Conservation (phyloP, 2,797 vertebrate genomes). For the Dermochelys coriacea region DNA sequence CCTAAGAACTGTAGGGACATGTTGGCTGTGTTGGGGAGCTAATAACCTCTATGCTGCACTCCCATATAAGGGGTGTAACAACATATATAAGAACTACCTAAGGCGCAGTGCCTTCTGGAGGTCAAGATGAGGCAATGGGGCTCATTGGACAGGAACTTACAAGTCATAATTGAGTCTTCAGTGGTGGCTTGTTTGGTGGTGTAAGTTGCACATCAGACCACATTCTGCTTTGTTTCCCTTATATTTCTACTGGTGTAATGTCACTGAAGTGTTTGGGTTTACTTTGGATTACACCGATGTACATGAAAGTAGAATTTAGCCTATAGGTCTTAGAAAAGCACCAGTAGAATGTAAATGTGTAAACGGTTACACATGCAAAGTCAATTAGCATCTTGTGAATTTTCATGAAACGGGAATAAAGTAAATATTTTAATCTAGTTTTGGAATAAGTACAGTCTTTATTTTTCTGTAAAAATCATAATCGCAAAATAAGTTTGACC, state of each 20-base stretch:
- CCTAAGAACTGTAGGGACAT: background rate
- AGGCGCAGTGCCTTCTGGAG: background rate
- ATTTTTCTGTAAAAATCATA: background rate
- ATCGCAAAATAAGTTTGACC: background rate
- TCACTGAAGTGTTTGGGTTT: background rate
- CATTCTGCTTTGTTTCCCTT: background rate
- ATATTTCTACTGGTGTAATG: background rate
- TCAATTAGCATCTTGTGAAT: background rate
- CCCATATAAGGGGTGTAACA: background rate
- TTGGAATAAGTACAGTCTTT: background rate
- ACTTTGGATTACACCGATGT: background rate
- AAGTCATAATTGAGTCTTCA: too few species aligned
- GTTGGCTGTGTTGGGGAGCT: background rate
- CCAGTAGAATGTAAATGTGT: background rate
- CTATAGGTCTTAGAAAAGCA: background rate
- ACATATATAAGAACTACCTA: background rate
- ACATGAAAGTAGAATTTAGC: background rate
- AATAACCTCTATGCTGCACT: background rate
- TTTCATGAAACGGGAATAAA: slow-evolving; percentile 11
- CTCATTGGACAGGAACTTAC: background rate
- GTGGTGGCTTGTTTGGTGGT: background rate
- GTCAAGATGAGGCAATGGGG: background rate
- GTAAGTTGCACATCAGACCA: background rate
- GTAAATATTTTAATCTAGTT: background rate
- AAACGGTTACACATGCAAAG: background rate